Evolutionary conservation across 2,113 vertebrate genomes (phyloP), one percentile per base, ranked within the genome.

Genomic region (Lophochroa leadbeateri): DNA sequence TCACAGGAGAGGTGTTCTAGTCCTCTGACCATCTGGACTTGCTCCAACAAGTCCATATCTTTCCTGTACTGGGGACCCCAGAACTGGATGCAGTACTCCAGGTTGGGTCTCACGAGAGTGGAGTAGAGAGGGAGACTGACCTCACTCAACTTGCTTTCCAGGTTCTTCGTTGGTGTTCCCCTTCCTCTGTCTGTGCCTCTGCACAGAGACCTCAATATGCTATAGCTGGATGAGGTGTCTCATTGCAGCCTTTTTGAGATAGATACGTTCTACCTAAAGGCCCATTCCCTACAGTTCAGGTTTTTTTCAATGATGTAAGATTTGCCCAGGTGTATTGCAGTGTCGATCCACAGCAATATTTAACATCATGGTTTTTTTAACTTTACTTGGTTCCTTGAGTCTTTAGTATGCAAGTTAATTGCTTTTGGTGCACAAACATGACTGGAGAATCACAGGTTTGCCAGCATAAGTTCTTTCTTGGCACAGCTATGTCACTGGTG

Each of bases 81-180:
- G 31, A 76, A 23, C 5, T 46, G 44, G 20, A 12, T 11, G 9
- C 15, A n/a, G 17, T 58, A 64, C 15, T 61, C 23, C 13, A 60
- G 33, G 2, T 4, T 17, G 27, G 1, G 6, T 78, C 28, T 82
- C 39, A 31, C 0, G 5, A 61, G 29, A n/a, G 10, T 1, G 5
- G 37, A 67, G 10, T 28, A 24, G 21, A 90, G 25, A 2, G 4
- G 5, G 9, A 44, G 5, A 52, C 21, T 61, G 8, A 21, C 18
- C 9, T 67, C 46, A 28, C n/a, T 63, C 8, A 4, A 19, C 8
- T 25, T 64, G 13, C 33, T 86, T 31, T 25, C 39, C 23, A 17
- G 7, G 11, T 46, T 63, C 27, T 86, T 63, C 29, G 10, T 78
- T 81, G 4, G 4, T 28, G 14, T 64, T 94, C 12, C 23, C 14